These are phyloP conservation scores for Orchesellides sinensis DNA, from an alignment of 2,888 invertebrate genomes.

Conservation along the genomic window DNA sequence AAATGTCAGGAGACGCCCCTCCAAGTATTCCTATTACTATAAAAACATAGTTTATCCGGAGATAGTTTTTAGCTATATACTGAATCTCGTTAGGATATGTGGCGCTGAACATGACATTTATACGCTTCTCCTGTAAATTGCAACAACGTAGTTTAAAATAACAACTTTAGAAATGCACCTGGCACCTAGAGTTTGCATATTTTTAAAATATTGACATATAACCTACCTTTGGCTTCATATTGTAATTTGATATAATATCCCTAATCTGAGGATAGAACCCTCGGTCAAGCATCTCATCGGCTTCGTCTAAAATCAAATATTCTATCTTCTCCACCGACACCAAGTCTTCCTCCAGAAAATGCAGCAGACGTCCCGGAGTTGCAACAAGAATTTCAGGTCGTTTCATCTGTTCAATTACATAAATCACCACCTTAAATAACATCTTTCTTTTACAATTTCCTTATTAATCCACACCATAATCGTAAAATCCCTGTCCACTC, in stretches of 20 bases:
- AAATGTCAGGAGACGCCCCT: constrained; percentile 29
- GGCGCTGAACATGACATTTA: constrained; percentile 43
- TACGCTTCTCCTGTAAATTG: constrained; percentile 27
- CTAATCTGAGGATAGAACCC: constrained; percentile 35
- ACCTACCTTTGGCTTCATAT: constrained; percentile 35
- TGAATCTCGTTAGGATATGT: constrained; percentile 30
- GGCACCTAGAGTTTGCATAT: neutral
- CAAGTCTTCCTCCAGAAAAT: constrained; percentile 17
- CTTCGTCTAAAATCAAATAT: constrained; percentile 46
- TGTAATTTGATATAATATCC: neutral
- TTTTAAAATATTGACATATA: neutral
- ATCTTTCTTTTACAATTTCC: neutral
- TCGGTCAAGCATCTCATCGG: constrained; percentile 44
- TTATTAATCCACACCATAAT: neutral
- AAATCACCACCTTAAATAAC: neutral
- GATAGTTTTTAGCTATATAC: constrained; percentile 26
- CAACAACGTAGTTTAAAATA: neutral
- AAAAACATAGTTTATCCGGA: constrained; percentile 1
- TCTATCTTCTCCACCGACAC: neutral
- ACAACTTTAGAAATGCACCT: neutral
- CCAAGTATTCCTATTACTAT: constrained; percentile 30
- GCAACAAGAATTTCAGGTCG: constrained; percentile 38
- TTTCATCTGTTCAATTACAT: too few species aligned
- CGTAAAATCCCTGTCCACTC: neutral
- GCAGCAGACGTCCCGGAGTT: constrained; percentile 30